Conservation (phyloP, 1,140 invertebrate genomes). For the Diorhabda carinulata region DNA sequence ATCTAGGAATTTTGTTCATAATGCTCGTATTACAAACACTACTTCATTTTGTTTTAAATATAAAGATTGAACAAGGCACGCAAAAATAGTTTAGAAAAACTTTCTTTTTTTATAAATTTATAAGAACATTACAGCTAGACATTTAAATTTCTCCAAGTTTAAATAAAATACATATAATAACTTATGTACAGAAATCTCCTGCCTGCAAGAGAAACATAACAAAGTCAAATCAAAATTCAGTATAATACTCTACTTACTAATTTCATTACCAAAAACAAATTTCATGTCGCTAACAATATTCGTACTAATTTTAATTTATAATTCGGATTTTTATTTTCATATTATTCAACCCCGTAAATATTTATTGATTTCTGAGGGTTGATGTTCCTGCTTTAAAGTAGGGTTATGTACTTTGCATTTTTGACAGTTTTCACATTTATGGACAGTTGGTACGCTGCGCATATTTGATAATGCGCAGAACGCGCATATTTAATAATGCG, state of each 20-base stretch:
- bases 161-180: slow-evolving; percentile 15
- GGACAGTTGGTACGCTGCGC: no score
- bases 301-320: no score
- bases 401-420: no score
- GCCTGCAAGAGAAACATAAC: slow-evolving; percentile 32
- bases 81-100: slow-evolving; percentile 39
- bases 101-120: slow-evolving; percentile 28
- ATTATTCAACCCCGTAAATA: no score
- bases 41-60: slow-evolving; percentile 32
- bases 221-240: slow-evolving; percentile 19
- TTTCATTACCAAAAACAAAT: no score
- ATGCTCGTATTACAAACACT: slow-evolving; percentile 32
- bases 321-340: no score
- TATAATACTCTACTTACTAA: neutral
- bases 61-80: slow-evolving; percentile 42
- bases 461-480: no score
- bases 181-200: slow-evolving; percentile 26
- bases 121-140: slow-evolving; percentile 27
- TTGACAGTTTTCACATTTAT: no score
- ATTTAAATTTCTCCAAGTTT: slow-evolving; percentile 23
- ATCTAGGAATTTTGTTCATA: slow-evolving; percentile 42
- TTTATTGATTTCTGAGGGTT: no score
- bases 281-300: no score
- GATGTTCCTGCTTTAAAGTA: no score
- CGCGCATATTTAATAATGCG: no score